Base-by-base conservation (phyloP, 1,140 invertebrate species). In the Bombus impatiens region DNA sequence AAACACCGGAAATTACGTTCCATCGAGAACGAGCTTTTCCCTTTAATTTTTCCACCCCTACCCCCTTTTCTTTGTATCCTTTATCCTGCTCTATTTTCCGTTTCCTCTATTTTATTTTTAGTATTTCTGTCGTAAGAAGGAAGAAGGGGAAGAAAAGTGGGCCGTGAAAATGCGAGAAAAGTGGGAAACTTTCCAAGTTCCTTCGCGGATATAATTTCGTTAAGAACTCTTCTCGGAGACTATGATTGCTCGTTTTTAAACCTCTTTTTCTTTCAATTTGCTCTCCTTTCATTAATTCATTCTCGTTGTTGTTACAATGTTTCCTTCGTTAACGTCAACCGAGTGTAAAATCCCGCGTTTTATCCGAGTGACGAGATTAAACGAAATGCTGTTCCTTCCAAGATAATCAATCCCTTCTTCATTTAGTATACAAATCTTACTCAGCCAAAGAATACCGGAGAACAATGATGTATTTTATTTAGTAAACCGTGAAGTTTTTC, bases 1-100 rank as follows among this genome's bases (percentile, higher is more conserved):
- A 77, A 83, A 77, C 28, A 44, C 28, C 9, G 40, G 32, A 77
- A 77, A 83, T 77, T 83, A 65, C 42, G 42, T 53, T 83, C 42
- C 81, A 83, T 83, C n/a, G 81, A 67, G 57, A 75, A 62, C 40
- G 53, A 76, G 57, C n/a, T 47, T 74, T 82, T 72, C 57, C 80
- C 37, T 72, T 59, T 42, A 82, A 57, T 82, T 57, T 35, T 42
- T 37, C 62, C 10, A 25, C 12, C 25, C 28, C 28, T 32, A 22
- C 9, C 6, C 5, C 6, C 4, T 13, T 28, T 15, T 22, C 70
- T n/a, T n/a, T 42, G 40, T 28, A 13, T 28, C 25, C 9, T 40
- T 37, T 35, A 8, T 32, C 15, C 18, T 1, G 10, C 22, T 67
- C 32, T 35, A 18, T 67, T 67, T 67, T 32, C 32, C 32, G n/a